Conservation (phyloP, 1,140 invertebrate species). For the Oryzaephilus surinamensis region DNA sequence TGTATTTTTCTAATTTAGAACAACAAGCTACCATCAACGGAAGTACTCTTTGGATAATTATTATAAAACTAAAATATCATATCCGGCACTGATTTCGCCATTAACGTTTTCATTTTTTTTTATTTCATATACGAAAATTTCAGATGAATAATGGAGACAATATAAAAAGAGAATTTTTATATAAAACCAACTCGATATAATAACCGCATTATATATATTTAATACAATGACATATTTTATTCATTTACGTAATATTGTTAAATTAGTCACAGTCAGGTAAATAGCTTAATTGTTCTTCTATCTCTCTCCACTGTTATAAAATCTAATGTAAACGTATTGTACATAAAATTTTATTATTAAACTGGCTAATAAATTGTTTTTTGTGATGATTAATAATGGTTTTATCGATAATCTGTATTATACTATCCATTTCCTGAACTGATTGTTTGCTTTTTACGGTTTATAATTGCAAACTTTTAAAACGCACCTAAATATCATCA, state of each 20-base stretch:
- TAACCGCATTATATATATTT: constrained; percentile 15
- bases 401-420: too few species aligned
- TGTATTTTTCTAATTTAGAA: constrained; percentile 6
- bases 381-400: too few species aligned
- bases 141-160: too few species aligned
- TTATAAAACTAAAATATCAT: constrained; percentile 20
- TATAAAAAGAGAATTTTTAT: too few species aligned
- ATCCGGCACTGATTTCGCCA: constrained; percentile 16
- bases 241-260: constrained; percentile 16
- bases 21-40: too few species aligned
- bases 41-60: constrained; percentile 16
- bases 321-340: not conserved
- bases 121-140: too few species aligned
- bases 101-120: constrained; percentile 5
- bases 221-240: constrained; percentile 17
- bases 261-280: constrained; percentile 19
- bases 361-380: not conserved
- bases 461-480: too few species aligned
- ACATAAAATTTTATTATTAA: not conserved
- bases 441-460: too few species aligned
- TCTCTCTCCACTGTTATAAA: not conserved
- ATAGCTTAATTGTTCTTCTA: constrained; percentile 17
- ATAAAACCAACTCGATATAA: constrained; percentile 9
- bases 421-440: too few species aligned
- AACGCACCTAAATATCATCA: too few species aligned